Conservation (phyloP, 2,797 vertebrate genomes). For the Phalloptychus januarius region DNA sequence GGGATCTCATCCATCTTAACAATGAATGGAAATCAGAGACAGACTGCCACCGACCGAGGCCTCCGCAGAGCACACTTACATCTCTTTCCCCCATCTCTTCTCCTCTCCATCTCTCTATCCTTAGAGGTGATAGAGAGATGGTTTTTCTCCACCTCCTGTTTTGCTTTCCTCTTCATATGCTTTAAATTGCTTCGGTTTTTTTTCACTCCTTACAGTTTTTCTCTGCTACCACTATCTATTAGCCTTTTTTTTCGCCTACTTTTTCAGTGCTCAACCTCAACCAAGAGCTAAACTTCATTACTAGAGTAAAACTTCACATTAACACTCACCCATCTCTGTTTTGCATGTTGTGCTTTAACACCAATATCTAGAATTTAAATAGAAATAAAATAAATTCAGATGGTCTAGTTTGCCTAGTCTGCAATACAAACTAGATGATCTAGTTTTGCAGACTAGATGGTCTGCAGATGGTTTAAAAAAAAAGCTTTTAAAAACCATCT, state of each 20-base stretch:
- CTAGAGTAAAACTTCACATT: neutral
- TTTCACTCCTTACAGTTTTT: conserved; percentile 1
- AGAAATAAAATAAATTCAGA: no score
- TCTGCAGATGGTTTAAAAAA: no score
- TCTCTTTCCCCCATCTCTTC: conserved; percentile 60
- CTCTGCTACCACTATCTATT: neutral
- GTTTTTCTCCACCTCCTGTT: conserved; percentile 18
- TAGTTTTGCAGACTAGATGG: no score
- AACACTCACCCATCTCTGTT: neutral
- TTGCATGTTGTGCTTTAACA: neutral
- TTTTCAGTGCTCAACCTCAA: neutral
- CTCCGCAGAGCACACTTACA: conserved; percentile 80
- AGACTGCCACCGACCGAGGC: conserved; percentile 80
- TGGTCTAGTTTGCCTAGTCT: no score
- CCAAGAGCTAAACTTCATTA: neutral
- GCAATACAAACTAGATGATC: no score
- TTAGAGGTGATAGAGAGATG: no score
- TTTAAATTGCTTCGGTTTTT: conserved; percentile 34
- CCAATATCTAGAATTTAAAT: neutral
- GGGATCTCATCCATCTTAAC: conserved; percentile 98
- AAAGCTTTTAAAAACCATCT: no score
- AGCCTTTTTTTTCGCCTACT: conserved; percentile 5
- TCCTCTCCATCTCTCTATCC: conserved; percentile 43
- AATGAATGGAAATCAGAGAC: conserved; percentile 93
- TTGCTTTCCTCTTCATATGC: conserved; percentile 11